These are phyloP conservation scores for Phyllotis vaccarum DNA, from an alignment of 2,797 vertebrate genomes.

Conservation along the genomic window DNA sequence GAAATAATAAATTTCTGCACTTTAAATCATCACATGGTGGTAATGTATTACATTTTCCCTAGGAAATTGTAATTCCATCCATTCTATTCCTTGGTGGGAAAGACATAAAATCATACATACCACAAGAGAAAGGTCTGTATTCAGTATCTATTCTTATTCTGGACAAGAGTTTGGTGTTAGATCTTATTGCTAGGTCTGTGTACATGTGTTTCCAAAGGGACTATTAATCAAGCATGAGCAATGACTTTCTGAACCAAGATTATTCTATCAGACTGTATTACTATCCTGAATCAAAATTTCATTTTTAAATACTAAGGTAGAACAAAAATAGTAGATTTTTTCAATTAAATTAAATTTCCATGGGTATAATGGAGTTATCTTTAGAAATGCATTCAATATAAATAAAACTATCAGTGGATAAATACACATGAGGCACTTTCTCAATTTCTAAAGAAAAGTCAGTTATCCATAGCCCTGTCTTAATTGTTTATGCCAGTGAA, in stretches of 20 bases:
- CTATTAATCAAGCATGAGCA: background rate
- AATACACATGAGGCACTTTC: background rate
- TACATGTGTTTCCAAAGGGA: background rate
- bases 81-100: background rate
- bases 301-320: background rate
- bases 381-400: slow-evolving; percentile 13
- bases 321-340: background rate
- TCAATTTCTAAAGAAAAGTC: background rate
- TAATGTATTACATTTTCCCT: background rate
- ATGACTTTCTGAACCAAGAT: background rate
- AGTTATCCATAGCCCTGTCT: background rate
- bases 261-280: background rate
- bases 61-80: background rate
- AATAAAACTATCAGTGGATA: background rate
- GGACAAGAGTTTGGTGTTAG: background rate
- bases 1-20: background rate
- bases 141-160: background rate
- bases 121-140: background rate
- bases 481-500: background rate
- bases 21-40: background rate
- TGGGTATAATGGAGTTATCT: background rate
- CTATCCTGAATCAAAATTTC: background rate
- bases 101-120: slow-evolving; percentile 4
- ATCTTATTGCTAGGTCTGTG: background rate
- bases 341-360: background rate